Conservation (phyloP, 2,888 invertebrate genomes). For the Eupithecia pulchellata region DNA sequence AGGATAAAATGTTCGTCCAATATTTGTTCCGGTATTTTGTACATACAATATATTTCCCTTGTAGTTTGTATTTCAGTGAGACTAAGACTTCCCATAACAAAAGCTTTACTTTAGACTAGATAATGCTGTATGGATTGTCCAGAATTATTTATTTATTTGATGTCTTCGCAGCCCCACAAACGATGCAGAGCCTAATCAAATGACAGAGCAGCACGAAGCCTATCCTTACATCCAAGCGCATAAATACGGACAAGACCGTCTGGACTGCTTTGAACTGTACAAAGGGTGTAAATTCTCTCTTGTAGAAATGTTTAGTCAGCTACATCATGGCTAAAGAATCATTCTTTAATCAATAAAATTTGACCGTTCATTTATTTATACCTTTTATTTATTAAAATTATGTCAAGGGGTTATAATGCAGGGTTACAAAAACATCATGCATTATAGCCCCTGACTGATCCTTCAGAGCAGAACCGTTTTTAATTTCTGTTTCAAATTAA, state of each 20-base stretch:
- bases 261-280: slow-evolving; percentile 67
- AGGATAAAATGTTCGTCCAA: too few relatives aligned
- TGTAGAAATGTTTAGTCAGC: slow-evolving; percentile 74
- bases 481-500: too few relatives aligned
- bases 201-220: slow-evolving; percentile 53
- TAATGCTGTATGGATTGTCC: not conserved
- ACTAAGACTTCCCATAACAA: not conserved
- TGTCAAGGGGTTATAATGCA: too few relatives aligned
- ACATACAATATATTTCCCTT: too few relatives aligned
- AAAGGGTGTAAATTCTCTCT: slow-evolving; percentile 69
- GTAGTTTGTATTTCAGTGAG: too few relatives aligned
- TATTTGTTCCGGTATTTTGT: too few relatives aligned
- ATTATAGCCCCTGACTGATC: too few relatives aligned
- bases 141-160: not conserved
- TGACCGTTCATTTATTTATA: not conserved
- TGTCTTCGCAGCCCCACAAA: slow-evolving; percentile 65
- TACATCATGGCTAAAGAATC: slow-evolving; percentile 43
- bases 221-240: slow-evolving; percentile 83
- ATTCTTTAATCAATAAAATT: not conserved
- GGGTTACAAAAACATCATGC: too few relatives aligned
- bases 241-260: slow-evolving; percentile 69
- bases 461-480: too few relatives aligned
- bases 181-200: slow-evolving; percentile 51
- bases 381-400: too few relatives aligned
- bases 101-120: not conserved